A percentile compares a stretch with the other conserved stretches of the same genome.
These are phyloP conservation scores for Lepidocolaptes lacrymiger DNA, from an alignment of 2,797 vertebrate species.

Conservation along the genomic window DNA sequence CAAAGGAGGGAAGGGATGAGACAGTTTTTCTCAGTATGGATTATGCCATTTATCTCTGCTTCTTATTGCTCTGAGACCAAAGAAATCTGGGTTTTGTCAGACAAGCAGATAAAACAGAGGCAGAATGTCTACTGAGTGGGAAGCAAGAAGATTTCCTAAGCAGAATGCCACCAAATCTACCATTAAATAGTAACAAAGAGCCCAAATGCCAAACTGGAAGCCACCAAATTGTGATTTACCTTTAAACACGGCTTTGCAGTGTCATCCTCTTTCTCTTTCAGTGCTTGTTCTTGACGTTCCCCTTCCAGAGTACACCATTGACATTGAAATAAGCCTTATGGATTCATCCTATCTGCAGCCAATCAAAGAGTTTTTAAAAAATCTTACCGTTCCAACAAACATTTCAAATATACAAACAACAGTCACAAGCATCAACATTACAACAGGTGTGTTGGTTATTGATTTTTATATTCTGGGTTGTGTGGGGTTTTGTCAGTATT, in stretches of 20 bases:
- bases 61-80: not conserved
- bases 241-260: not conserved
- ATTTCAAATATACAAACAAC: not conserved
- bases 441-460: slow-evolving; percentile 71
- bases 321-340: slow-evolving; percentile 70
- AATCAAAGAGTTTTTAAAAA: slow-evolving; percentile 59
- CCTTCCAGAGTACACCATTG: slow-evolving; percentile 36
- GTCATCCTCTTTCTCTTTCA: slow-evolving; percentile 37
- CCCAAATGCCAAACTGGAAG: not conserved
- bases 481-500: not conserved
- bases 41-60: not conserved
- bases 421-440: slow-evolving; percentile 69
- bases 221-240: not conserved
- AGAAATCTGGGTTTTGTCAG: not conserved
- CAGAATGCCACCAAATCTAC: not conserved
- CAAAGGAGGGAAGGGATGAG: not conserved
- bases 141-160: not conserved
- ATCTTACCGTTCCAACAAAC: slow-evolving; percentile 35
- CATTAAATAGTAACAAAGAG: not conserved
- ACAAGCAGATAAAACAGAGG: not conserved
- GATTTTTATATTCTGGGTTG: not conserved
- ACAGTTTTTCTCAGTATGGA: not conserved
- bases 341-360: slow-evolving; percentile 55
- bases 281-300: not conserved
- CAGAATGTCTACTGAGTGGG: not conserved